These are phyloP conservation scores for Chelon auratus DNA, from an alignment of 2,797 vertebrate species.

Conservation along the genomic window DNA sequence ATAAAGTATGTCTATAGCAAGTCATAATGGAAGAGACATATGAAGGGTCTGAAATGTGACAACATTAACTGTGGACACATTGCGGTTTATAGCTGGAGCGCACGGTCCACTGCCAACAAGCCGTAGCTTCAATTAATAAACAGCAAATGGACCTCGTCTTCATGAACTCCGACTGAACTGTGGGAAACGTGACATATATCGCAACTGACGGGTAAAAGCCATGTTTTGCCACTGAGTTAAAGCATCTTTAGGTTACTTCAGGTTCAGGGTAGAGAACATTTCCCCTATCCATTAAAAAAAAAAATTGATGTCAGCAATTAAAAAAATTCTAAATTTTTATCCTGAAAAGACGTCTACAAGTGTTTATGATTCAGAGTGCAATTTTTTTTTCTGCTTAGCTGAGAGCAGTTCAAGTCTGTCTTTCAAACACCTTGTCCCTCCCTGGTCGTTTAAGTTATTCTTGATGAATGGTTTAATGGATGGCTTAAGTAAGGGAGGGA, in stretches of 20 bases:
- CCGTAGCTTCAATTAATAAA: slow-evolving; percentile 35
- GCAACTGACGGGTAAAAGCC: slow-evolving; percentile 31
- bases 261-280: neutral
- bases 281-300: neutral
- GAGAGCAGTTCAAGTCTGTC: neutral
- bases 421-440: neutral
- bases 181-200: slow-evolving; percentile 27
- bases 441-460: slow-evolving; percentile 1
- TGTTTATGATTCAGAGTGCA: slow-evolving; percentile 11
- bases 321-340: neutral
- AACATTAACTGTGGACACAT: neutral
- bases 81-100: slow-evolving; percentile 19
- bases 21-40: slow-evolving; percentile 13
- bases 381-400: neutral
- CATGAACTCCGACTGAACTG: slow-evolving; percentile 52
- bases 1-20: neutral
- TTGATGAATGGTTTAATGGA: slow-evolving; percentile 1
- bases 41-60: slow-evolving; percentile 7
- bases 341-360: neutral
- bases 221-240: slow-evolving; percentile 17
- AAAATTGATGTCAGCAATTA: neutral
- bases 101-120: slow-evolving; percentile 26
- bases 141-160: slow-evolving; percentile 42
- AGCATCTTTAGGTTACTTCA: slow-evolving; percentile 13
- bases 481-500: neutral